Evolutionary conservation across 2,797 vertebrate genomes (phyloP), one percentile per base, ranked within the genome.

Genomic region (Paratrypauchen microcephalus): DNA sequence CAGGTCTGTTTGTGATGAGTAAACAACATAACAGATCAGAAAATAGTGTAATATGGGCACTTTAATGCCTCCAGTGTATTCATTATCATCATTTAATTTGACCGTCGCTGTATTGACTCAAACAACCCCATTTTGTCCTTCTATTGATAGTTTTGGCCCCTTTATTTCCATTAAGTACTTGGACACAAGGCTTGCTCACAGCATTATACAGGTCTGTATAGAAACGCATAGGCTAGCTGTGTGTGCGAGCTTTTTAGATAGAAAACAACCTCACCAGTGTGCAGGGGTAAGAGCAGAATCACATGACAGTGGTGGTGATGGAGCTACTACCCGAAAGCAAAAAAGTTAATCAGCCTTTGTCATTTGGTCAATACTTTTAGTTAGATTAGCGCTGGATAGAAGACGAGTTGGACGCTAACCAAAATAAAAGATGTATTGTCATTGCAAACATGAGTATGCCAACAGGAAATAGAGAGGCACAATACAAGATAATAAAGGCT

Each of bases 91-190:
- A 77, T 71, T 16, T 69, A 83, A 77, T 76, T 63, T 81, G 62
- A 87, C 77, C 85, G 78, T 69, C 62, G 23, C 16, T 15, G 77
- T 83, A 91, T 83, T 84, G 87, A 92, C 75, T 74, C 68, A 1
- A 63, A 2, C 69, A 30, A 23, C 2, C 57, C 23, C 65, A 12
- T 72, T 60, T 70, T n/a, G 72, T 66, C 81, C 71, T 68, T 76
- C 57, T 69, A 87, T 89, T 59, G 86, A 86, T 78, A 82, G 76
- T 82, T 61, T 66, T 26, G 52, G 72, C 73, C 68, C 65, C 60
- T 84, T 87, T 84, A 77, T 77, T 45, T 76, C 80, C 80, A 89
- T 87, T 86, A 83, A 89, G 79, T 73, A 68, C 78, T 80, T 80
- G 70, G 61, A 83, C 78, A 85, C 79, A 77, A 64, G 70, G 73